phyloP scores from a whole-genome alignment of 2,888 invertebrate species.

The Listrodromus nycthemerus region DNA sequence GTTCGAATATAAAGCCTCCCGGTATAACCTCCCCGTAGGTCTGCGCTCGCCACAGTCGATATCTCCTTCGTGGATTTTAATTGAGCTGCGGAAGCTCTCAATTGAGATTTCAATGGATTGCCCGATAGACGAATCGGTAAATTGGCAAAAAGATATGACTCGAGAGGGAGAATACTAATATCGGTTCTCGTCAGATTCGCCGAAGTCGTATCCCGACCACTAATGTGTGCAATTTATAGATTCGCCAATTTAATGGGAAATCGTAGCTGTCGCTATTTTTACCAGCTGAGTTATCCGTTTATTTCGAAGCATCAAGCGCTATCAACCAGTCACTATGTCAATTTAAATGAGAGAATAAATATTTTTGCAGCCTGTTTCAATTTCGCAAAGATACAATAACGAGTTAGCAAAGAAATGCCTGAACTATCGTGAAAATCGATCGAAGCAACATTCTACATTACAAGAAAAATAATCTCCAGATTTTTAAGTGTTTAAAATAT shows the following conservation, averaged over 20 bases:
- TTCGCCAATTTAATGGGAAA: not conserved
- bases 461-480: no score
- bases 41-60: conserved; percentile 64
- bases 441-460: no score
- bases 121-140: conserved; percentile 60
- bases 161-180: conserved; percentile 17
- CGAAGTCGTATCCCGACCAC: not conserved
- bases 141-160: conserved; percentile 45
- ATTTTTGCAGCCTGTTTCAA: not conserved
- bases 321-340: not conserved
- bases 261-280: not conserved
- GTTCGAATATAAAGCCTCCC: conserved; percentile 64
- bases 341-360: not conserved
- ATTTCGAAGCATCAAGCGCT: not conserved
- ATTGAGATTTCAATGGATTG: conserved; percentile 67
- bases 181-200: conserved; percentile 4
- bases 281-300: not conserved
- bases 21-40: conserved; percentile 44
- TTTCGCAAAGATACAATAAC: not conserved
- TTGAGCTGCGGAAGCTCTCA: conserved; percentile 69
- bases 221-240: conserved; percentile 13
- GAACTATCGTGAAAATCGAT: not conserved
- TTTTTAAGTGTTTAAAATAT: no score
- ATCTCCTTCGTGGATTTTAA: conserved; percentile 69
- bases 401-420: not conserved